Evolutionary conservation across 2,113 vertebrate genomes (phyloP).

Genomic region (Oreochromis tanganicae): DNA sequence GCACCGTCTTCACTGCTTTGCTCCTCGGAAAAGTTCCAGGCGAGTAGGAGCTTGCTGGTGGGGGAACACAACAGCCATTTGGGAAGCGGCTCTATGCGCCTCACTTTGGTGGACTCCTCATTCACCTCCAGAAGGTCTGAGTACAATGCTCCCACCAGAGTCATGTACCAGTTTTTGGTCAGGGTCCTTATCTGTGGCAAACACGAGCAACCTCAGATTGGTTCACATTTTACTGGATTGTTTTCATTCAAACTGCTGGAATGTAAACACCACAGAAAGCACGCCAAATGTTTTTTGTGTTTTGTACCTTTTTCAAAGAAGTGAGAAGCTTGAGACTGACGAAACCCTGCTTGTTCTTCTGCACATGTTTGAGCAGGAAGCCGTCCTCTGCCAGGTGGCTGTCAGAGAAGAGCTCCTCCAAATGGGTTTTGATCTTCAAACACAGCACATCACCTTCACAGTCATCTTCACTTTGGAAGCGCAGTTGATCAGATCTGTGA

Average conservation of each 20-base stretch:
- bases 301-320: slow-evolving; percentile 23
- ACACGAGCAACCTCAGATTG: not conserved
- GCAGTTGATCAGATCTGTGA: not conserved
- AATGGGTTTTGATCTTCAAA: slow-evolving; percentile 14
- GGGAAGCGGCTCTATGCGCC: slow-evolving; percentile 63
- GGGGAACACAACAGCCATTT: slow-evolving; percentile 69
- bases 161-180: slow-evolving; percentile 75
- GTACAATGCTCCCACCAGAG: slow-evolving; percentile 62
- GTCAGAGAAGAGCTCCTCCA: slow-evolving; percentile 44
- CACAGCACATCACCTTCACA: not conserved
- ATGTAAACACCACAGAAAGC: not conserved
- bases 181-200: slow-evolving; percentile 74
- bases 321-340: slow-evolving; percentile 50
- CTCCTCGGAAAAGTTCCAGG: slow-evolving; percentile 66
- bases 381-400: slow-evolving; percentile 38
- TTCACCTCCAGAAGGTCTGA: slow-evolving; percentile 78
- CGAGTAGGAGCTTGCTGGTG: slow-evolving; percentile 74
- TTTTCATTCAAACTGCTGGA: slow-evolving; percentile 8
- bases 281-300: not conserved
- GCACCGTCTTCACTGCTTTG: not conserved
- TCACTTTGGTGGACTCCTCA: slow-evolving; percentile 76
- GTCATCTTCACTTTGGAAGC: not conserved
- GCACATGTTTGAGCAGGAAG: slow-evolving; percentile 49
- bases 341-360: slow-evolving; percentile 29
- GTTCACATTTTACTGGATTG: not conserved